Evolutionary conservation across 2,888 invertebrate genomes (phyloP).

Genomic region (Cephus rjabovi): DNA sequence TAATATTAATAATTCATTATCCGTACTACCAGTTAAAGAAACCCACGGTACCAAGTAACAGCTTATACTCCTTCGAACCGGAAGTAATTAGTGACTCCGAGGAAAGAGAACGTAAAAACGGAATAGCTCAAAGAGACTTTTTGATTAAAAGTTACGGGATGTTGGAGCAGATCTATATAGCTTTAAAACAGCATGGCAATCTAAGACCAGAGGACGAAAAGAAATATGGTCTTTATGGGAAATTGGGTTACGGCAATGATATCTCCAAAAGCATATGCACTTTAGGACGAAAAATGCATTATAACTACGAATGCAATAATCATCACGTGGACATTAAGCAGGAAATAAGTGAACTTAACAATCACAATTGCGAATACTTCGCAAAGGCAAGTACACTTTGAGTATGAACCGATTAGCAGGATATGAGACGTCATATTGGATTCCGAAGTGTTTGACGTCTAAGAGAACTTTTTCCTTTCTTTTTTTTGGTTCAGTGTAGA

Average conservation of each 20-base stretch:
- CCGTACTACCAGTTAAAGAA: slow-evolving; percentile 52
- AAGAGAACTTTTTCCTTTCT: background rate
- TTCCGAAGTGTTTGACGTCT: background rate
- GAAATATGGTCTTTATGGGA: slow-evolving; percentile 74
- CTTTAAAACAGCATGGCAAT: slow-evolving; percentile 77
- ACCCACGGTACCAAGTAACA: slow-evolving; percentile 11
- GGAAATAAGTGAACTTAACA: background rate
- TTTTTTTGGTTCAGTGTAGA: background rate
- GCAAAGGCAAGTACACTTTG: background rate
- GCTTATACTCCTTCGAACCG: slow-evolving; percentile 71
- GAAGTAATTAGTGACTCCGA: slow-evolving; percentile 77
- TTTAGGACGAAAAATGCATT: slow-evolving; percentile 7
- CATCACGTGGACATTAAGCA: background rate
- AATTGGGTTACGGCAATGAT: slow-evolving; percentile 48
- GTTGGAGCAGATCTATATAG: slow-evolving; percentile 75
- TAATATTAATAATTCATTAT: slow-evolving; percentile 34
- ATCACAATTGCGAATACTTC: background rate
- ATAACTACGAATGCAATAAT: slow-evolving; percentile 6
- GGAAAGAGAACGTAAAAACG: slow-evolving; percentile 77
- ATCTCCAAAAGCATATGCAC: background rate
- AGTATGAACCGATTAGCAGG: background rate
- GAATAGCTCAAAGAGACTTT: slow-evolving; percentile 77
- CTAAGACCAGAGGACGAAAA: slow-evolving; percentile 75
- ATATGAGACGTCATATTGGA: background rate
- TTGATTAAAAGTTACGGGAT: slow-evolving; percentile 78